Percentiles rank a stretch among this genome's conserved stretches.
These are phyloP conservation scores for Leguminivora glycinivorella DNA, from an alignment of 1,140 invertebrate species.

Conservation along the genomic window DNA sequence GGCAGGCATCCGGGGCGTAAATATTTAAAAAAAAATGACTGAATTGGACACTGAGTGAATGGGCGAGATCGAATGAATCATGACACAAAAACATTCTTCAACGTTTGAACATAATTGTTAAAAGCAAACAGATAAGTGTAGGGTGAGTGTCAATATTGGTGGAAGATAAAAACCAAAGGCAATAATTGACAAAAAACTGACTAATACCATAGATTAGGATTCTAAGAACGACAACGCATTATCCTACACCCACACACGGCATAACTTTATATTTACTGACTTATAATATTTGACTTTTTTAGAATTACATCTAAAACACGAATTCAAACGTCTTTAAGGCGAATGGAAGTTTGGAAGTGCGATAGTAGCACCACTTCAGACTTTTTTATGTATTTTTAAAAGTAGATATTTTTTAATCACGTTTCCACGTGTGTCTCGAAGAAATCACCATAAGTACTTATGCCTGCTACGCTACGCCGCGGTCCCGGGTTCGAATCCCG, in stretches of 20 bases:
- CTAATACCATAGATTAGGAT: conserved; percentile 23
- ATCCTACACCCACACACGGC: conserved; percentile 10
- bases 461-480: no score
- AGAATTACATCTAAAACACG: conserved; percentile 12
- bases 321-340: conserved; percentile 6
- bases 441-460: no score
- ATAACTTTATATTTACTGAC: conserved; percentile 25
- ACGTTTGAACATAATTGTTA: conserved; percentile 2
- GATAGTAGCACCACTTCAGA: no score
- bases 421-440: no score
- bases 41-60: not conserved
- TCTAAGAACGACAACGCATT: conserved; percentile 12
- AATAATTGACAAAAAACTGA: conserved; percentile 24
- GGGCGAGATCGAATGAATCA: not conserved
- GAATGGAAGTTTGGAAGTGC: no score
- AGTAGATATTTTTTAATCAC: no score
- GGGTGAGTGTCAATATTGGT: conserved; percentile 25
- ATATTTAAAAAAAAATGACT: no score
- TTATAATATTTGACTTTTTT: conserved; percentile 21
- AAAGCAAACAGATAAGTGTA: conserved; percentile 25
- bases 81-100: not conserved
- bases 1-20: no score
- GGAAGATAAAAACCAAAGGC: conserved; percentile 24
- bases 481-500: no score
- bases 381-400: no score